Base-by-base conservation (phyloP, 2,888 invertebrate species). In the Hydropsyche betteni region DNA sequence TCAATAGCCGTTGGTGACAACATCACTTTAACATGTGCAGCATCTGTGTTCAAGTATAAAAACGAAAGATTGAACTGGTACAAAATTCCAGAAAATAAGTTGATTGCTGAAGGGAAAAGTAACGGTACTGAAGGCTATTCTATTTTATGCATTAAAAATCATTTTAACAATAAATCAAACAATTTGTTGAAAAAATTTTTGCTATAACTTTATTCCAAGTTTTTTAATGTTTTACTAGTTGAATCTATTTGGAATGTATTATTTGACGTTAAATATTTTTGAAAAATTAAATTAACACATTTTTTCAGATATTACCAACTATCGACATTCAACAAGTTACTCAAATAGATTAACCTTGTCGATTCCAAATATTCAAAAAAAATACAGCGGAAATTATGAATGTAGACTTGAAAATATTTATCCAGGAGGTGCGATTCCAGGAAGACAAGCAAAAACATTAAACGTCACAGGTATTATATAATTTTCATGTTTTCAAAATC, bases 1-100 rank as follows among this genome's bases (percentile, higher is more conserved):
- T 83, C 84, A 44, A 84, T 87, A 52, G 88, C 90, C 0, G 84
- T 85, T 44, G 89, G 89, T 0, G 91, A 92, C 78, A 81, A 86
- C 74, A 81, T 91, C 0, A 83, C 82, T 14, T 80, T 92, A 5
- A 86, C 84, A 5, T 93, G 93, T 82, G 89, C 88, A 2, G 90
- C 89, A 0, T 86, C 90, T 0, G 84, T 86, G 16, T 86, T 88
- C 79, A 86, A 88, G 77, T 89, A 86, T 64, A 8, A 8, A 36
- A 36, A 36, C 7, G 36, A 34, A 64, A n/a, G 5, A 10, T 10
- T 64, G 1, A 33, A 64, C 5, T 64, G 64, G 64, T 64, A 64
- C 34, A 74, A 80, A 16, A 74, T 80, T 5, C 52, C 80, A 2
- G 70, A 74, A 8, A 75, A 73, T 5, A 74, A 4, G 24, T 36